These are phyloP conservation scores for Ptychochromis oligacanthus DNA, from an alignment of 2,113 vertebrate genomes.

Conservation along the genomic window DNA sequence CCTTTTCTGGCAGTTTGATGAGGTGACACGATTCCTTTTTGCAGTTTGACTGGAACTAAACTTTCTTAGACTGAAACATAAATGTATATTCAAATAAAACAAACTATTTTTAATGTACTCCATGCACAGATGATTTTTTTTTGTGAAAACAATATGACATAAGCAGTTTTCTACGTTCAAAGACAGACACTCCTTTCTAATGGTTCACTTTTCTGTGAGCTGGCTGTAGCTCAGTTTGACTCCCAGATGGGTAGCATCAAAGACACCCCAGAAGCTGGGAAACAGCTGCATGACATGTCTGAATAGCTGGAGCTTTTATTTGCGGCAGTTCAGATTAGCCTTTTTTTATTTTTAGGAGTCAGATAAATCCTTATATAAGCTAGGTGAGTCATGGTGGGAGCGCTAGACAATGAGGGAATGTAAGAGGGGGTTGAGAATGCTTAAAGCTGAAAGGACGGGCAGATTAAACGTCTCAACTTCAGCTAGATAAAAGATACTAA, in stretches of 20 bases:
- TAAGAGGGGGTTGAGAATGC: slow-evolving; percentile 44
- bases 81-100: not conserved
- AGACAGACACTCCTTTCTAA: not conserved
- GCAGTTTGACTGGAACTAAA: not conserved
- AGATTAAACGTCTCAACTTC: slow-evolving; percentile 43
- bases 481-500: slow-evolving; percentile 30
- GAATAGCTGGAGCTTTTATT: slow-evolving; percentile 63
- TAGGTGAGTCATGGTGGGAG: slow-evolving; percentile 71
- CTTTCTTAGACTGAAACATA: not conserved
- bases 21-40: not conserved
- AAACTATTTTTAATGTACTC: not conserved
- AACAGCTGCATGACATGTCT: slow-evolving; percentile 65
- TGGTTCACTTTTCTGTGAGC: not conserved
- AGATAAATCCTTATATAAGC: slow-evolving; percentile 71
- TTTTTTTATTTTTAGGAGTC: slow-evolving; percentile 75
- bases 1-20: not conserved
- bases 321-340: slow-evolving; percentile 65
- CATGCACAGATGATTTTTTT: not conserved
- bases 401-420: slow-evolving; percentile 70
- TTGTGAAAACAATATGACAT: not conserved
- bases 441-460: slow-evolving; percentile 16
- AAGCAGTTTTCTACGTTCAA: not conserved
- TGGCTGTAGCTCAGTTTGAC: slow-evolving; percentile 5
- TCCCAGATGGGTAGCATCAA: slow-evolving; percentile 58
- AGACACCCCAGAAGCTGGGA: slow-evolving; percentile 44